phyloP scores from a whole-genome alignment of 1,140 invertebrate species.

The Ganaspis sp. region DNA sequence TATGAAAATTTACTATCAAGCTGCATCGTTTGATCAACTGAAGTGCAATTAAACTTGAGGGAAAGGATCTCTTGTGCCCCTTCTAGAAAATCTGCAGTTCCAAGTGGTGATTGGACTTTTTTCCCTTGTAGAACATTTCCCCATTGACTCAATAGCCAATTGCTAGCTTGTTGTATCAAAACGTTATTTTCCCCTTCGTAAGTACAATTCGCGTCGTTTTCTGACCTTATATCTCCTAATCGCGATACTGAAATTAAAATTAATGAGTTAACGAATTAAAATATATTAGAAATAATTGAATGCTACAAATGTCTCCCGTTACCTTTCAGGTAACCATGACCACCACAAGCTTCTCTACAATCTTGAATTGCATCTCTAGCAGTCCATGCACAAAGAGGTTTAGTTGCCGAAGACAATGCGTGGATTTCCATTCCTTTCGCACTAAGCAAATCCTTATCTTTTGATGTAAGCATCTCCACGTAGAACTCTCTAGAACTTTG shows the following conservation, averaged over 20 bases:
- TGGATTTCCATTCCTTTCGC: conserved; percentile 87
- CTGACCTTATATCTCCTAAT: conserved; percentile 80
- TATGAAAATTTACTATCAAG: conserved; percentile 76
- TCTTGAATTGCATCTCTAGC: conserved; percentile 92
- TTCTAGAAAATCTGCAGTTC: conserved; percentile 80
- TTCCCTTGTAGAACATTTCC: conserved; percentile 71
- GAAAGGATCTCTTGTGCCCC: conserved; percentile 75
- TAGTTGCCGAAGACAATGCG: conserved; percentile 90
- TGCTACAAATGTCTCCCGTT: conserved; percentile 45
- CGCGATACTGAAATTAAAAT: conserved; percentile 39
- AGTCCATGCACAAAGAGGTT: conserved; percentile 91
- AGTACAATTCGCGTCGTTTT: conserved; percentile 94
- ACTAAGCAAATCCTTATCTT: conserved; percentile 57
- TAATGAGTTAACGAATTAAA: conserved; percentile 22
- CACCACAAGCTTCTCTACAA: conserved; percentile 92
- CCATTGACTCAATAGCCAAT: conserved; percentile 88
- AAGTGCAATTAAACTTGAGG: conserved; percentile 74
- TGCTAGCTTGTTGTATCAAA: conserved; percentile 94
- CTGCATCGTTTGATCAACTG: conserved; percentile 70
- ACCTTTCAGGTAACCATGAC: conserved; percentile 88
- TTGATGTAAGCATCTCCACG: conserved; percentile 48
- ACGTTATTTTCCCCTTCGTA: conserved; percentile 99
- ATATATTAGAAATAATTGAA: conserved; percentile 15
- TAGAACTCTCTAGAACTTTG: conserved; percentile 58
- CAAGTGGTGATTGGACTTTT: conserved; percentile 78